Evolutionary conservation across 2,888 invertebrate genomes (phyloP).

Genomic region (Lasioglossum marginatum): DNA sequence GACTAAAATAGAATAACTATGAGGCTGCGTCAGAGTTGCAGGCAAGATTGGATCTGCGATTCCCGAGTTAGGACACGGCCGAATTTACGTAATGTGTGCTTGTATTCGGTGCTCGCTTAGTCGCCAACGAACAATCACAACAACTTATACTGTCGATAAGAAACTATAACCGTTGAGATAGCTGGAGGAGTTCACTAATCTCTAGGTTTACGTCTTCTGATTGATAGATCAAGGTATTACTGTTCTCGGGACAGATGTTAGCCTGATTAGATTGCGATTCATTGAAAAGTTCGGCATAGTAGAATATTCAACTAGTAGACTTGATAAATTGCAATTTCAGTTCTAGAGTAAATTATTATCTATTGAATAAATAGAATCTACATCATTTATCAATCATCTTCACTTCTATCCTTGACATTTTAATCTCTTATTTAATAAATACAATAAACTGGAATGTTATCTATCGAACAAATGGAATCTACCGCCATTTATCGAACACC

Average conservation of each 20-base stretch:
- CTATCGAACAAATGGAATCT: too few relatives aligned
- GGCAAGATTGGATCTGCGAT: slow-evolving; percentile 51
- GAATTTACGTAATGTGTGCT: slow-evolving; percentile 46
- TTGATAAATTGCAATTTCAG: neutral
- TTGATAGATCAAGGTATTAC: neutral
- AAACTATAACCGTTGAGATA: neutral
- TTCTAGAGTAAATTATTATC: neutral
- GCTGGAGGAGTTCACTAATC: neutral
- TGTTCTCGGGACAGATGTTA: neutral
- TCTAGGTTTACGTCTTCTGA: neutral
- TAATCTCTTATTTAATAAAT: too few relatives aligned
- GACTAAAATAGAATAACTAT: slow-evolving; percentile 48
- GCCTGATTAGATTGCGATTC: neutral
- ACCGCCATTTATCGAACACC: too few relatives aligned
- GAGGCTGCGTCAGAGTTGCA: slow-evolving; percentile 6
- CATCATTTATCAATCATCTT: neutral
- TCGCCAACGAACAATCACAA: slow-evolving; percentile 13
- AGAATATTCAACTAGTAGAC: neutral
- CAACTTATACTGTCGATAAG: neutral
- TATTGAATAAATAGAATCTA: neutral
- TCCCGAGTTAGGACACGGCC: slow-evolving; percentile 24
- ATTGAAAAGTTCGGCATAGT: neutral
- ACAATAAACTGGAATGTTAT: too few relatives aligned
- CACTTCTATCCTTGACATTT: too few relatives aligned
- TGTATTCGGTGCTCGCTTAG: slow-evolving; percentile 8